Conservation (phyloP, 2,113 vertebrate genomes). For the Odontophorus gujanensis region DNA sequence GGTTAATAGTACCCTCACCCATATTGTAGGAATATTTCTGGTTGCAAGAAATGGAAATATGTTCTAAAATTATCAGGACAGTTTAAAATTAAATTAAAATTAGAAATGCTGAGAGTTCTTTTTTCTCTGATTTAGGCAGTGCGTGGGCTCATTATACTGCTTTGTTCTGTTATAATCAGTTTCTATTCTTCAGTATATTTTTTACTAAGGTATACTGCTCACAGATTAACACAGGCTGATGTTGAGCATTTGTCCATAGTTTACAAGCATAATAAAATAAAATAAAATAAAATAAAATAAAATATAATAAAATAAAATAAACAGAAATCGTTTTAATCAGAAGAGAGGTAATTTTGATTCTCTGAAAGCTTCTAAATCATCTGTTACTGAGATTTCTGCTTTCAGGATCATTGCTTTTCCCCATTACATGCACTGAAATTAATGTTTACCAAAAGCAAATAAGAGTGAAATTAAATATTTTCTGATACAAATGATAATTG, state of each 20-base stretch:
- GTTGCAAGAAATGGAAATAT: rapidly evolving
- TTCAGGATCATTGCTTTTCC: constrained; percentile 36
- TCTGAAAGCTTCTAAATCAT: constrained; percentile 9
- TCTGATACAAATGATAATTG: constrained; percentile 69
- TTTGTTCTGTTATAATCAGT: neutral
- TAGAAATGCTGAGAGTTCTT: neutral
- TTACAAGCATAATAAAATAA: neutral
- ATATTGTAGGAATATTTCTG: neutral
- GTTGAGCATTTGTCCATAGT: neutral
- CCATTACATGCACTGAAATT: constrained; percentile 38
- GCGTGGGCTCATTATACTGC: rapidly evolving
- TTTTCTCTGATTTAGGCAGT: neutral
- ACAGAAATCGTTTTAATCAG: neutral
- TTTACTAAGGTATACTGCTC: neutral
- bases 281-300: neutral
- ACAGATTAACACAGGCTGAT: neutral
- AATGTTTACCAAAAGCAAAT: constrained; percentile 68
- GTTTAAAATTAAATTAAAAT: neutral
- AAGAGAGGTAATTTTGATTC: neutral
- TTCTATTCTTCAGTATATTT: neutral
- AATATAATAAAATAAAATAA: neutral
- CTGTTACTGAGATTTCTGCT: neutral
- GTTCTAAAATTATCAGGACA: neutral
- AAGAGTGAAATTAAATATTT: constrained; percentile 60
- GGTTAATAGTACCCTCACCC: neutral